phyloP scores from a whole-genome alignment of 2,797 vertebrate genomes.

The Picus viridis region DNA sequence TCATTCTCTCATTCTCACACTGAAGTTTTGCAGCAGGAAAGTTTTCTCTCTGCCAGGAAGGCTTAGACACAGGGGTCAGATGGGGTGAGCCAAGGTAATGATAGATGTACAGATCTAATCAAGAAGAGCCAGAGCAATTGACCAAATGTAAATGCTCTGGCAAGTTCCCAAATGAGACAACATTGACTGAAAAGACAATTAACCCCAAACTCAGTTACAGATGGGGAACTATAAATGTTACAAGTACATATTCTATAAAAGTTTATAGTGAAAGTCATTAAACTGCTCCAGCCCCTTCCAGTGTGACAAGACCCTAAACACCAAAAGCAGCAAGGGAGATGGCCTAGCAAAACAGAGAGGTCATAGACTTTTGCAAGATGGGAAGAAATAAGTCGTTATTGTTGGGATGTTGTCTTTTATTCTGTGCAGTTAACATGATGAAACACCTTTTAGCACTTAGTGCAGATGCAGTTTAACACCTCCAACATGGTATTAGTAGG shows the following conservation, averaged over 20 bases:
- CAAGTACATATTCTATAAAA: neutral
- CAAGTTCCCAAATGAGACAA: neutral
- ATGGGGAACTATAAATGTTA: neutral
- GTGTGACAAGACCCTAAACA: neutral
- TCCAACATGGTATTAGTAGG: constrained; percentile 16
- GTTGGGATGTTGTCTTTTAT: neutral
- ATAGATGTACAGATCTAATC: neutral
- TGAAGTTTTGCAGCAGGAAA: neutral
- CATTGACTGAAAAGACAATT: neutral
- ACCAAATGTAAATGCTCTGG: neutral
- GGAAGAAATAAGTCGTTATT: constrained; percentile 29
- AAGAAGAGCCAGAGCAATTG: neutral
- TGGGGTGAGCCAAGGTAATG: neutral
- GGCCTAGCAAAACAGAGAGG: neutral
- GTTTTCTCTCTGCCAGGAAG: neutral
- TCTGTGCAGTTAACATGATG: neutral
- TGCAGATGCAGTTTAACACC: constrained; percentile 35
- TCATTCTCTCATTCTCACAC: neutral
- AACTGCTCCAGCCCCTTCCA: neutral
- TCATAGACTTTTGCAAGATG: neutral
- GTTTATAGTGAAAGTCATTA: neutral
- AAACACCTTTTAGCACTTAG: constrained; percentile 66
- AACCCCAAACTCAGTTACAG: neutral
- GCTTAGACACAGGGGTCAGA: neutral
- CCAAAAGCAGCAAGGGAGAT: neutral